Evolutionary conservation across 2,888 invertebrate genomes (phyloP).

Genomic region (Meteorus cinctellus): DNA sequence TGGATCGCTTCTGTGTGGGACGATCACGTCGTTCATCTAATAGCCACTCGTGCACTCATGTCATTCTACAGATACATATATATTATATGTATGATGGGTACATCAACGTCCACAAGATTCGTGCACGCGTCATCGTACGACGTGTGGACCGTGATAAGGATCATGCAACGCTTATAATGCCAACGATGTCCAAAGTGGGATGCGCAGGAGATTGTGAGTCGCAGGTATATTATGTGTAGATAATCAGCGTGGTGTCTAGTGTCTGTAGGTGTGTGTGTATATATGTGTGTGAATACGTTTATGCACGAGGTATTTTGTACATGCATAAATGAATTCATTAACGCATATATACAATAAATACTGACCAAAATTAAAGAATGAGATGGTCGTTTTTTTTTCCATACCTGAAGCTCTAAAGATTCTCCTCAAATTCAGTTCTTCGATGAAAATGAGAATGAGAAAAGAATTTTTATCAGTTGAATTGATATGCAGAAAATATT

Average conservation of each 20-base stretch:
- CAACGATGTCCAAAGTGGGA: conserved; percentile 38
- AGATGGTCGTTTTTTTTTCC: conserved; percentile 13
- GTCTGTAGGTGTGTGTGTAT: not conserved
- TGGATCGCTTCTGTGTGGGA: conserved; percentile 31
- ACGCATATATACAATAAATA: not conserved
- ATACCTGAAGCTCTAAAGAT: not conserved
- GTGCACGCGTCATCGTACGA: conserved; percentile 46
- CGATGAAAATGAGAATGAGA: too few species aligned
- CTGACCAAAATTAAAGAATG: conserved; percentile 30
- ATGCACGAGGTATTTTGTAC: conserved; percentile 18
- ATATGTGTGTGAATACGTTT: conserved; percentile 26
- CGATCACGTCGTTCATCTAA: conserved; percentile 21
- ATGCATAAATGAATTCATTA: not conserved
- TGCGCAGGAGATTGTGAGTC: not conserved
- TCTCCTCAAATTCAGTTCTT: too few species aligned
- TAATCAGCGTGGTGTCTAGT: conserved; percentile 40
- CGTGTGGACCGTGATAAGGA: conserved; percentile 57
- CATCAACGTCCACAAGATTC: conserved; percentile 26
- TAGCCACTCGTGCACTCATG: conserved; percentile 5
- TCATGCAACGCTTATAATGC: conserved; percentile 57
- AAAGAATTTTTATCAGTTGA: too few species aligned
- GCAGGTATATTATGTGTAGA: conserved; percentile 28
- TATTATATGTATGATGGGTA: not conserved
- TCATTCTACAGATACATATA: not conserved
- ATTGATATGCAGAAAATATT: not conserved